Evolutionary conservation across 2,797 vertebrate species (phyloP), one percentile per base, ranked within the genome.

Genomic region (Emys orbicularis): DNA sequence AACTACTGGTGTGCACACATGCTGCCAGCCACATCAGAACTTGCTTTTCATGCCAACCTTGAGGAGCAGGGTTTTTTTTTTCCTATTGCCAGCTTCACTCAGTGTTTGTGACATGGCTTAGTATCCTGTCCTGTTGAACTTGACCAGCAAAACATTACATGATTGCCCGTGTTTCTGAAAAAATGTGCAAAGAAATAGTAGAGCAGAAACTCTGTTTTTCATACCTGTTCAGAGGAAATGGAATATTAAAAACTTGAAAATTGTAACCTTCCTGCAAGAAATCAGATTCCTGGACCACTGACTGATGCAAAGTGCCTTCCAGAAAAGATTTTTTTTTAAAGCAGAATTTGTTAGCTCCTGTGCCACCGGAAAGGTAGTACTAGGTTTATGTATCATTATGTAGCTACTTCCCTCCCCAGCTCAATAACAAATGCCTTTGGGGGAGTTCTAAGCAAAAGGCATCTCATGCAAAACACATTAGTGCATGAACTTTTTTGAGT

Each of bases 401-500:
- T 77, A 87, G 37, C 16, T 13, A 3, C 27, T 87, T 94, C 91
- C 81, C 90, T 86, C 79, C 82, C 59, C 57, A 95, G 87, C 31
- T 7, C 13, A 81, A 49, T 83, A 79, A 72, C 59, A 50, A 84
- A 9, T n/a, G 31, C 10, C 90, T 2, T 89, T 57, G 54, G 53
- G 54, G 49, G 15, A 91, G 56, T 88, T 89, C 76, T 52, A 34
- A 57, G 56, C 65, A 95, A 97, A 94, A 95, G 79, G 2, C 1
- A 49, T 88, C 85, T 91, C 76, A 44, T 80, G 59, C 57, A 89
- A 93, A 93, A 91, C 65, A 84, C 21, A 23, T 15, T 41, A 92
- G 21, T 81, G 76, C 50, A 18, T 92, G 87, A 97, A 90, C 57
- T 76, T 82, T 85, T 93, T 92, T 83, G 50, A 92, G 37, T 1